Conservation (phyloP, 1,140 invertebrate genomes). For the Camponotus pennsylvanicus region DNA sequence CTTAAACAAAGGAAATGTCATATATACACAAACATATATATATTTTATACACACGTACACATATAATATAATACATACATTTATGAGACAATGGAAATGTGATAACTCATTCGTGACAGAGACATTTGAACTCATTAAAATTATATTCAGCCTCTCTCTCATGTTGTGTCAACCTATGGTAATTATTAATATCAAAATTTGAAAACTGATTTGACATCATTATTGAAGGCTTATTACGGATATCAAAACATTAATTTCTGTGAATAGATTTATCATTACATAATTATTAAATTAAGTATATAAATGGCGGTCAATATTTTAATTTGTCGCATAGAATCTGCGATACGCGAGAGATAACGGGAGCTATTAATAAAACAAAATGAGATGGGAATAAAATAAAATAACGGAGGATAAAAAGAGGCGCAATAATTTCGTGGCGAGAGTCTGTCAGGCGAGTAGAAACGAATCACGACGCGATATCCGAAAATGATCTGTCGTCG, state of each 20-base stretch:
- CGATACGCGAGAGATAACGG: neutral
- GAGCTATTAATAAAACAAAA: constrained; percentile 31
- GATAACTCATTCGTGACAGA: neutral
- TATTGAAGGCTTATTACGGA: neutral
- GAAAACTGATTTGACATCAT: constrained; percentile 7
- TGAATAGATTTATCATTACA: neutral
- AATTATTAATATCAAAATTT: constrained; percentile 34
- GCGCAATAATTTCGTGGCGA: constrained; percentile 28
- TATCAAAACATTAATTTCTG: constrained; percentile 17
- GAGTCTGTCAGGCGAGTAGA: constrained; percentile 25
- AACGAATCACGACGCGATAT: constrained; percentile 33
- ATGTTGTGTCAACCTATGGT: neutral
- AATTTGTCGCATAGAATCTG: neutral
- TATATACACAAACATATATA: neutral
- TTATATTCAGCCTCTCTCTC: neutral
- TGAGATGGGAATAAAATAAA: constrained; percentile 18
- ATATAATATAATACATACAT: neutral
- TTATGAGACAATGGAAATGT: neutral
- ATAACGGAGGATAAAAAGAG: constrained; percentile 18
- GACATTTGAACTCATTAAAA: constrained; percentile 3
- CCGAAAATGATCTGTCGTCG: constrained; percentile 54
- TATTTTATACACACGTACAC: neutral
- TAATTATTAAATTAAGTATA: neutral
- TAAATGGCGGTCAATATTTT: neutral
- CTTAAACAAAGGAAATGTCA: neutral